phyloP scores from a whole-genome alignment of 2,888 invertebrate species.

The Erynnis tages region DNA sequence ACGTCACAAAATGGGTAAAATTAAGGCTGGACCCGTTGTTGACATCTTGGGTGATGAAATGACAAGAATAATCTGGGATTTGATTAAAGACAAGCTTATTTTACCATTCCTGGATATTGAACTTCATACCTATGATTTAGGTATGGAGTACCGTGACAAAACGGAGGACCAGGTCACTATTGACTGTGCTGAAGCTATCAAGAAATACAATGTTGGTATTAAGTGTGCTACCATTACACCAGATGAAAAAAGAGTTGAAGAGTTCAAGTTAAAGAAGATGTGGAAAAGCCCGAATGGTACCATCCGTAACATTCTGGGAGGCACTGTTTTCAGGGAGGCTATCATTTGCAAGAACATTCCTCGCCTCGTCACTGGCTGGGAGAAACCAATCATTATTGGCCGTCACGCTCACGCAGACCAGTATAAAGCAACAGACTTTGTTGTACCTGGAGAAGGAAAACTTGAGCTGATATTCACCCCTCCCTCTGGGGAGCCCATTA shows the following conservation, averaged over 20 bases:
- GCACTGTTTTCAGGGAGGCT: slow-evolving; percentile 91
- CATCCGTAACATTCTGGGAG: slow-evolving; percentile 92
- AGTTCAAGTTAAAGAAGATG: slow-evolving; percentile 93
- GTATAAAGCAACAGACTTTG: slow-evolving; percentile 98
- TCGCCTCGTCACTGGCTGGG: slow-evolving; percentile 96
- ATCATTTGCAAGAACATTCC: slow-evolving; percentile 97
- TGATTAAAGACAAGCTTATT: slow-evolving; percentile 98
- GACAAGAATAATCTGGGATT: slow-evolving; percentile 99
- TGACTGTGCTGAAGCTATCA: slow-evolving; percentile 97
- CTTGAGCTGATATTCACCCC: slow-evolving; percentile 92
- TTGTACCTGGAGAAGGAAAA: slow-evolving; percentile 95
- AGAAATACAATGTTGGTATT: slow-evolving; percentile 98
- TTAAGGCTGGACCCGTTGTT: slow-evolving; percentile 93
- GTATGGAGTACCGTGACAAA: slow-evolving; percentile 96
- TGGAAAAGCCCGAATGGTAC: slow-evolving; percentile 96
- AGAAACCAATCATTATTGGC: slow-evolving; percentile 98
- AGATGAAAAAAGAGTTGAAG: slow-evolving; percentile 97
- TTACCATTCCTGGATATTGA: slow-evolving; percentile 97
- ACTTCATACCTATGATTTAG: slow-evolving; percentile 95
- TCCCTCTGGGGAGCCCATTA: slow-evolving; percentile 83
- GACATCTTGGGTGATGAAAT: slow-evolving; percentile 97
- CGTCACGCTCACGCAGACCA: slow-evolving; percentile 99
- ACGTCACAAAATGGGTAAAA: slow-evolving; percentile 79
- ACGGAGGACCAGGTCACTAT: slow-evolving; percentile 98
- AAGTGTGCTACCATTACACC: slow-evolving; percentile 99